Base-by-base conservation (phyloP, 1,140 invertebrate species). In the Micrasema longulum region DNA sequence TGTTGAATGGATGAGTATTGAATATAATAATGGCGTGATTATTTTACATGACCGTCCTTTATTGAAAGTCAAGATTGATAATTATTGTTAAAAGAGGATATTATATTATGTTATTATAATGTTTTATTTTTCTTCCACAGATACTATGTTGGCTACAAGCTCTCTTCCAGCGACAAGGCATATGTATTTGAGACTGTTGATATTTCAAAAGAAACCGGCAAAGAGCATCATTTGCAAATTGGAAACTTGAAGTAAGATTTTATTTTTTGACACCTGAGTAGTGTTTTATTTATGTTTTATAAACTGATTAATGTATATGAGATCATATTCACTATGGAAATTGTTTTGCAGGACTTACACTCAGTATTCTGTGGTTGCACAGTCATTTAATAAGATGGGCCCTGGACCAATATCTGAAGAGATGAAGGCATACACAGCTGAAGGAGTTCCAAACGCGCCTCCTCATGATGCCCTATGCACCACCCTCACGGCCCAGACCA, bases 381-480 rank as follows among this genome's bases (percentile, higher is more conserved):
- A 97, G 85, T 95, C 96, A 0, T 98, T 96, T 80, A 99, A 98
- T 82, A 94, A 95, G 82, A 92, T 96, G 77, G 97, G 97, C 11
- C 91, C 93, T 1, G 96, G 97, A 41, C 96, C 97, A 0, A 90
- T 95, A 78, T 95, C 93, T 26, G 91, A 93, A 48, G 95, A 97
- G 82, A 88, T 93, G n/a, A 91, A 92, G 76, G 94, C 95, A 43
- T 94, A 96, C 78, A 96, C 95, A 2, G 94, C 94, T 11, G 95
- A 97, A 88, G 95, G 95, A 47, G 94, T 95, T 12, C 97, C 97
- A 0, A 95, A 96, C 77, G 93, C 96, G 78, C 93, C 96, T 6
- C 97, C 96, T 10, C 93, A 96, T 76, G 95, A 96, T 77, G 93
- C 96, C 0, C 90, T 92, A 41, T 97, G 95, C 84, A 96, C 93